Percentiles rank a stretch among this genome's conserved stretches.
Evolutionary conservation across 2,113 vertebrate species (phyloP).

Genomic region (Eurystomus gularis): DNA sequence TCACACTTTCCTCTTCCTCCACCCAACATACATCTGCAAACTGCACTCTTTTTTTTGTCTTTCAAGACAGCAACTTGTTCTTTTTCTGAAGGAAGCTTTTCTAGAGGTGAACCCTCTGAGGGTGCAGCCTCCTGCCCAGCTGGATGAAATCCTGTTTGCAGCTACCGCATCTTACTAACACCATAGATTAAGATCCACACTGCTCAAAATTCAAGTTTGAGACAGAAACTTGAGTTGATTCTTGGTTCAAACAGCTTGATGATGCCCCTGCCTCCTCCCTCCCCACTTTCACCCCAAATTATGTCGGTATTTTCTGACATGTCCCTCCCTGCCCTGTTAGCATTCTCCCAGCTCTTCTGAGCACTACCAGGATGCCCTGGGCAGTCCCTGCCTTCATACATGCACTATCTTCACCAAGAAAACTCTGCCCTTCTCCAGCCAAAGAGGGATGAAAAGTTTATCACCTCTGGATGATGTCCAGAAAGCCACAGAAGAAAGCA

Average conservation of each 20-base stretch:
- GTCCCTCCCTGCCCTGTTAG: background rate
- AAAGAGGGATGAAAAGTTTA: background rate
- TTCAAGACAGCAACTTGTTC: background rate
- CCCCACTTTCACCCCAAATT: background rate
- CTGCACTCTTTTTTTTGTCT: background rate
- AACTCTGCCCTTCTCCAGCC: background rate
- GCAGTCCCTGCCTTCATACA: background rate
- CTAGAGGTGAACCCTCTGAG: background rate
- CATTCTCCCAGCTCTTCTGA: background rate
- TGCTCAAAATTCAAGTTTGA: background rate
- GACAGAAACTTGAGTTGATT: background rate
- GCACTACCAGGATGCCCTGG: background rate
- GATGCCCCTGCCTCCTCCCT: background rate
- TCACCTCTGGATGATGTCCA: background rate
- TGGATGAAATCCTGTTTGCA: background rate
- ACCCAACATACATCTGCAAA: background rate
- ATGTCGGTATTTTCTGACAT: background rate
- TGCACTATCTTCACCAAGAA: fast-evolving
- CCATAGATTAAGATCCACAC: background rate
- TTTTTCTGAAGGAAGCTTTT: background rate
- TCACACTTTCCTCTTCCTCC: background rate
- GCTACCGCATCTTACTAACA: background rate
- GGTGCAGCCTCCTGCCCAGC: background rate
- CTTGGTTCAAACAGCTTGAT: background rate
- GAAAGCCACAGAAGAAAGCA: background rate